These are phyloP conservation scores for Drosophila nigritarsus DNA, from an alignment of 2,888 invertebrate species.

Conservation along the genomic window DNA sequence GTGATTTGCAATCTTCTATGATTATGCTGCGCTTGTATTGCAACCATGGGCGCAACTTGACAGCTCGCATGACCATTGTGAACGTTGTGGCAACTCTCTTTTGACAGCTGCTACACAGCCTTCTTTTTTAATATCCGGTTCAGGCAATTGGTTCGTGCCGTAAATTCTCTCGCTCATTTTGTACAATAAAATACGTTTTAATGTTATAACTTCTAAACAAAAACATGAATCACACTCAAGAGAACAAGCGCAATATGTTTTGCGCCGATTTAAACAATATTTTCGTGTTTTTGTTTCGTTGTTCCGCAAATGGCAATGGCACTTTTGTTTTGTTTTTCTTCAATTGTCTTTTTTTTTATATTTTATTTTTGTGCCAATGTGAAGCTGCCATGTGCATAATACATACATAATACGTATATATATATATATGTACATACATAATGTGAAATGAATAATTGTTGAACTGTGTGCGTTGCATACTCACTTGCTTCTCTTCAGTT, in stretches of 20 bases:
- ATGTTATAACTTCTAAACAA: constrained; percentile 33
- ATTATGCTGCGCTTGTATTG: constrained; percentile 7
- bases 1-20: background rate
- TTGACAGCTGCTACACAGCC: constrained; percentile 60
- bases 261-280: constrained; percentile 7
- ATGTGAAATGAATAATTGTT: constrained; percentile 37
- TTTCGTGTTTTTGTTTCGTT: constrained; percentile 50
- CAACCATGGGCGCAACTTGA: constrained; percentile 31
- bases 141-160: constrained; percentile 82
- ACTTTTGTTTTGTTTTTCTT: constrained; percentile 36
- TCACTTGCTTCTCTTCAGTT: constrained; percentile 27
- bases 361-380: constrained; percentile 23
- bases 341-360: constrained; percentile 20
- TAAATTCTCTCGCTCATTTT: constrained; percentile 57
- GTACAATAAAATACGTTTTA: constrained; percentile 43
- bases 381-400: constrained; percentile 46
- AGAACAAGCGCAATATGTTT: constrained; percentile 1
- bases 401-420: background rate
- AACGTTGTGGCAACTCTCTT: constrained; percentile 36
- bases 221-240: constrained; percentile 36
- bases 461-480: constrained; percentile 32
- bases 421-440: background rate
- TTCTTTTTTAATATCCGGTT: constrained; percentile 84
- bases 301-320: constrained; percentile 4
- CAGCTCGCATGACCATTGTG: constrained; percentile 40